Evolutionary conservation across 2,113 vertebrate genomes (phyloP), one percentile per base, ranked within the genome.

Genomic region (Dasyurus viverrinus): DNA sequence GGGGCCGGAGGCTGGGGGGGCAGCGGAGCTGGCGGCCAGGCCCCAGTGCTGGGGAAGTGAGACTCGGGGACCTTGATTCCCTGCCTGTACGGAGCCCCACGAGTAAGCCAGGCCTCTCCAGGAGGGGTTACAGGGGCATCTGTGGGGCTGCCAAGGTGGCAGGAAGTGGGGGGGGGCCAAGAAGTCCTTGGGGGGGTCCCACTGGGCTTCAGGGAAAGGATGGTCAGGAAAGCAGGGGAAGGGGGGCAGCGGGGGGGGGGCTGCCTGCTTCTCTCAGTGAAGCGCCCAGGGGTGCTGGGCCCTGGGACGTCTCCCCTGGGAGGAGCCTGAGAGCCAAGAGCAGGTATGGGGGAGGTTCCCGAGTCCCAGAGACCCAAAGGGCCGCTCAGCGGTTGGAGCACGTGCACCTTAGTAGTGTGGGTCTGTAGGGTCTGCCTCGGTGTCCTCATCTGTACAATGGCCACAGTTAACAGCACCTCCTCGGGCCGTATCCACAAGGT

Each of bases 111-210:
- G 9, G 14, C 68, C n/a, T 36, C 57, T 16, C 14, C 68, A 42
- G 68, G 36, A 19, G 36, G 50, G 6, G 50, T 50, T 5, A 50
- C 26, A 55, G 57, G 30, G 30, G 11, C 11, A 0, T 36, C 57
- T 14, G 11, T 0, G 12, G 14, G 57, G 30, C 57, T 12, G 2
- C 0, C 1, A 1, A 10, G 27, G 55, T 2, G 3, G 27, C 57
- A 60, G 27, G 55, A 60, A 11, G 55, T 2, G 10, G 27, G 54
- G 54, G 25, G 54, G 2, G 55, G 27, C 55, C 9, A 14, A 60
- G 27, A 30, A 60, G 55, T 68, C 3, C 57, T 68, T 27, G 57
- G 11, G 26, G 27, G 57, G 57, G 27, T 11, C 27, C 57, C 3
- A 0, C 27, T 3, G 3, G 11, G 30, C 57, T 36, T 68, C 27